phyloP scores from a whole-genome alignment of 1,140 invertebrate species.

The Nasonia longicornis region DNA sequence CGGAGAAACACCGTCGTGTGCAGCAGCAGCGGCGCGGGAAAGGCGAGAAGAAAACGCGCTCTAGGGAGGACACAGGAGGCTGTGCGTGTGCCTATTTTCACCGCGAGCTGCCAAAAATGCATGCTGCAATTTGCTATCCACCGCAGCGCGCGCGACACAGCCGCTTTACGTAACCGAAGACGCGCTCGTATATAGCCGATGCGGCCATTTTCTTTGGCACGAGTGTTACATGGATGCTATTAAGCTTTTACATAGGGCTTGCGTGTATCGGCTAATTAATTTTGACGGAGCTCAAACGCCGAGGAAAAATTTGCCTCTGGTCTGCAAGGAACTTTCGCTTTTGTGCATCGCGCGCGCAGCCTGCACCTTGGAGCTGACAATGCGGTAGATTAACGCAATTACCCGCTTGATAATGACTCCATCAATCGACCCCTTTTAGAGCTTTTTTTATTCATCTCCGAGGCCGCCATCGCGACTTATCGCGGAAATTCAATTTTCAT shows the following conservation, averaged over 20 bases:
- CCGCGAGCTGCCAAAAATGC: constrained; percentile 51
- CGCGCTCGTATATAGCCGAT: not conserved
- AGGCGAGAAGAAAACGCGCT: constrained; percentile 43
- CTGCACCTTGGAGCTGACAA: not conserved
- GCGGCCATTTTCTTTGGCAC: constrained; percentile 35
- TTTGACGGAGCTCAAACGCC: not conserved
- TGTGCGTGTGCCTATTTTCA: constrained; percentile 40
- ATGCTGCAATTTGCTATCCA: constrained; percentile 39
- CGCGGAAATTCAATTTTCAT: constrained; percentile 25
- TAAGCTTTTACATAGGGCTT: not conserved
- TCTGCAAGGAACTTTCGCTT: not conserved
- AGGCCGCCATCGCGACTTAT: not conserved
- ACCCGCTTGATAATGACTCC: not conserved
- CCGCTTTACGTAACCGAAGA: constrained; percentile 49
- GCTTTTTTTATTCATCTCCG: not conserved
- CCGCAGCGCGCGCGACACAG: not conserved
- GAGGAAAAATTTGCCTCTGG: not conserved
- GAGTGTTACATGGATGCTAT: not conserved
- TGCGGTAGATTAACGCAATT: constrained; percentile 8
- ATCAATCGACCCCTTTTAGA: not conserved
- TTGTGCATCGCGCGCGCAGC: not conserved
- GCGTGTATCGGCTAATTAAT: not conserved
- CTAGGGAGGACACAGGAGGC: constrained; percentile 16
- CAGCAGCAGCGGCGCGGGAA: not conserved
- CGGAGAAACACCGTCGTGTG: not conserved